Evolutionary conservation across 2,797 vertebrate species (phyloP).

Genomic region (Salmo trutta): DNA sequence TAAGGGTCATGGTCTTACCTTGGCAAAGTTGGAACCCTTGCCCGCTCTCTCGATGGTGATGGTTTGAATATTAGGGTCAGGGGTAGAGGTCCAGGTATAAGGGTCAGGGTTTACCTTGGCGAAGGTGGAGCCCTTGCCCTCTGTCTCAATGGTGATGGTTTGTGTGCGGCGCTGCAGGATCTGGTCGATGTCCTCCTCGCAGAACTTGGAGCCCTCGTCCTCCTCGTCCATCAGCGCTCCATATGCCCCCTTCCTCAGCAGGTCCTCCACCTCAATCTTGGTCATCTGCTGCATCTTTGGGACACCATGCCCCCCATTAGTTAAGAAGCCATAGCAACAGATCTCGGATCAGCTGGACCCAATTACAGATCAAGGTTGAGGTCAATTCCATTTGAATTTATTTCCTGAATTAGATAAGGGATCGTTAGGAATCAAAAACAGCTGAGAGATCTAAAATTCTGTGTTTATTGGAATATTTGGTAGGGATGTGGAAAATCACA

Average conservation of each 20-base stretch:
- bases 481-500: too few relatives aligned
- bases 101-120: slow-evolving; percentile 78
- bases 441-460: too few relatives aligned
- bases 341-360: background rate
- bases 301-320: background rate
- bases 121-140: slow-evolving; percentile 95
- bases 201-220: slow-evolving; percentile 96
- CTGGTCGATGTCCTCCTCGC: slow-evolving; percentile 97
- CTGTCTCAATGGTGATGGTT: slow-evolving; percentile 95
- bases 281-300: slow-evolving; percentile 90
- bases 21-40: slow-evolving; percentile 94
- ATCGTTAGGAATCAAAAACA: too few relatives aligned
- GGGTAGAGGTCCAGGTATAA: background rate
- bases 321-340: background rate
- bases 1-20: slow-evolving; percentile 45
- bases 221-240: slow-evolving; percentile 97
- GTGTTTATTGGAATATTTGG: too few relatives aligned
- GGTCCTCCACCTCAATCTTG: slow-evolving; percentile 92
- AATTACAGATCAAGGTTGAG: too few relatives aligned
- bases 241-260: slow-evolving; percentile 93
- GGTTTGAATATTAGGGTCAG: slow-evolving; percentile 79
- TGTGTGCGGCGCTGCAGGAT: slow-evolving; percentile 95
- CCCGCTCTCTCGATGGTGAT: slow-evolving; percentile 96
- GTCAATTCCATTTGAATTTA: background rate
- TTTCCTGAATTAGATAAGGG: background rate